Evolutionary conservation across 2,888 invertebrate species (phyloP), one percentile per base, ranked within the genome.

Genomic region (Melikaiella ostensackeni): DNA sequence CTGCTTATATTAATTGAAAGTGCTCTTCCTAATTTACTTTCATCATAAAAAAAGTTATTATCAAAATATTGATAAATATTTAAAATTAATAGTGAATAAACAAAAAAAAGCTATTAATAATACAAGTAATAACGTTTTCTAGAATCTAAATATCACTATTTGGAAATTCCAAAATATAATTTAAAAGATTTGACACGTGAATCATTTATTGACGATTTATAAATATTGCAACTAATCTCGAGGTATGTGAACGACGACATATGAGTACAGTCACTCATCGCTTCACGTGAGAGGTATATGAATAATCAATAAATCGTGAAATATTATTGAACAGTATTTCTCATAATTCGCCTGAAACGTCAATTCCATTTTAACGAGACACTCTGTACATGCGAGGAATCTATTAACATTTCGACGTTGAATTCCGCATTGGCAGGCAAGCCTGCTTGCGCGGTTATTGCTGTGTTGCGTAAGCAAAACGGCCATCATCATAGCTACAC

Each of bases 381-480:
- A 55, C 50, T 30, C 46, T 70, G 50, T 21, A 70, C 50, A 70
- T 50, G 33, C 50, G 30, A 55, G 50, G 70, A 70, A 70, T 70
- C 33, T 70, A 70, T 70, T 55, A 70, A 70, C 30, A 30, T 70
- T 70, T 70, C n/a, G n/a, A 30, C 16, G 50, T 55, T 50, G 50
- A 46, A 70, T 70, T 70, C 70, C 33, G 70, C 70, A 70, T 70
- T 70, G 46, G 19, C 21, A 35, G 63, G 63, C 70, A 11, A 70
- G 33, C 19, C 33, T 46, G 50, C 19, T 21, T 70, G n/a, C 50
- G 21, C 70, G 19, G 70, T 50, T 70, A 19, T 27, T 46, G 50
- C 70, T 50, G 66, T 16, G 27, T 66, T 66, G 42, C 66, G 66
- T 46, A 46, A 66, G 66, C 66, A 66, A 66, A 66, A 66, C 66